Evolutionary conservation across 2,113 vertebrate species (phyloP).

Genomic region (Apeltes quadracus): DNA sequence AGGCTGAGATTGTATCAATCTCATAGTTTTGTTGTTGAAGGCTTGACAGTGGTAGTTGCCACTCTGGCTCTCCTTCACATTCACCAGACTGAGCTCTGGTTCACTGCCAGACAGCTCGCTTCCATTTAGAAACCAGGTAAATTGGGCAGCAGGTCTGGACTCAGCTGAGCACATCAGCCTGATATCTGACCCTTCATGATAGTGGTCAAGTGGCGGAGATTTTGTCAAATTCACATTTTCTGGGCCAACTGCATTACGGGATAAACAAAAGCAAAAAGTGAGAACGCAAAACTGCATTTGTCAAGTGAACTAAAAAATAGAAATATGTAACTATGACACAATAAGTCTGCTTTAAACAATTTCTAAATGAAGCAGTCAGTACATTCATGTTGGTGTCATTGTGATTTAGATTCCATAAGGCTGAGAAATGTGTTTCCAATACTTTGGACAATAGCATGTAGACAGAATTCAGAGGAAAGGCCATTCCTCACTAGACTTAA

Average conservation of each 20-base stretch:
- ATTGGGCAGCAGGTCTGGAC: constrained; percentile 26
- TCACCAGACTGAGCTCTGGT: constrained; percentile 45
- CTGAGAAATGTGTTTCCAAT: not conserved
- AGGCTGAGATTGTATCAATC: constrained; percentile 27
- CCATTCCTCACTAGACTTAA: not conserved
- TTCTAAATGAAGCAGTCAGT: not conserved
- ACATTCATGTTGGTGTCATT: not conserved
- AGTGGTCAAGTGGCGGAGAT: constrained; percentile 15
- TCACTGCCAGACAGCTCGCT: constrained; percentile 17
- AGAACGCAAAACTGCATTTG: not conserved
- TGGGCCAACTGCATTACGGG: not conserved
- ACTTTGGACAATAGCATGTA: not conserved
- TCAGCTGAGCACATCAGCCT: constrained; percentile 54
- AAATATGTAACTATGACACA: not conserved
- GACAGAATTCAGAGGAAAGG: not conserved
- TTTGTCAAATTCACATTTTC: not conserved
- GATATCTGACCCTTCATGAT: constrained; percentile 56
- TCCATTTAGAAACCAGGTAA: constrained; percentile 56
- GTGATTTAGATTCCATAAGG: not conserved
- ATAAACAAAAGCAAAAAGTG: not conserved
- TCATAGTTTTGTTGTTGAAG: constrained; percentile 52
- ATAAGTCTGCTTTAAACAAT: not conserved
- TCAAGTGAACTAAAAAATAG: not conserved
- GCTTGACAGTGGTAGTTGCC: constrained; percentile 60
- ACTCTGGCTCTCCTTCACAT: constrained; percentile 54